Evolutionary conservation across 2,888 invertebrate species (phyloP).

Genomic region (Synanthedon vespiformis): DNA sequence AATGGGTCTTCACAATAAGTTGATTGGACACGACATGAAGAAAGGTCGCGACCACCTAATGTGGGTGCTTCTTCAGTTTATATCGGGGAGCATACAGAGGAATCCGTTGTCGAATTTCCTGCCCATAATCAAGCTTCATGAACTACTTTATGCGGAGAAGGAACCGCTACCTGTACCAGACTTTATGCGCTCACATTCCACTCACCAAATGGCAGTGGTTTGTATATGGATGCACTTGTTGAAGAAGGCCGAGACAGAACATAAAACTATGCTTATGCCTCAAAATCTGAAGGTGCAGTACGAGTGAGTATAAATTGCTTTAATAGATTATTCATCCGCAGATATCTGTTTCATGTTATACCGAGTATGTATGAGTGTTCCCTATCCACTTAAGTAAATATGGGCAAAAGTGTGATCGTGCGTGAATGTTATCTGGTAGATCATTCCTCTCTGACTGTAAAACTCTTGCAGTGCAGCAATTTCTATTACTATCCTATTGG

Average conservation of each 20-base stretch:
- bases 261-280: constrained; percentile 84
- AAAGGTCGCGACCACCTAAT: constrained; percentile 97
- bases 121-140: constrained; percentile 91
- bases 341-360: too few relatives aligned
- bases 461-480: too few relatives aligned
- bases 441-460: too few relatives aligned
- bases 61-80: constrained; percentile 98
- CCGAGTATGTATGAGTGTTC: too few relatives aligned
- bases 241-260: constrained; percentile 92
- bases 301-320: constrained; percentile 69
- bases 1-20: constrained; percentile 86
- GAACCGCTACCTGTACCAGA: constrained; percentile 92
- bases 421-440: too few relatives aligned
- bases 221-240: constrained; percentile 97
- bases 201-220: constrained; percentile 92
- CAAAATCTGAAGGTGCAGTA: constrained; percentile 85
- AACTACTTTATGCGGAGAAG: constrained; percentile 92
- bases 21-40: constrained; percentile 82
- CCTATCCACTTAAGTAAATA: too few relatives aligned
- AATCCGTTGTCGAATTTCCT: constrained; percentile 90
- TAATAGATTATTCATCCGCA: too few relatives aligned
- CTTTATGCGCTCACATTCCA: constrained; percentile 85
- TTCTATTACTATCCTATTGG: too few relatives aligned
- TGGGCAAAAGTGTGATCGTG: too few relatives aligned
- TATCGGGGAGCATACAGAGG: constrained; percentile 95